Percentiles rank a stretch among this genome's conserved stretches.
Conservation (phyloP, 2,888 invertebrate genomes). For the Mythimna ferrago region DNA sequence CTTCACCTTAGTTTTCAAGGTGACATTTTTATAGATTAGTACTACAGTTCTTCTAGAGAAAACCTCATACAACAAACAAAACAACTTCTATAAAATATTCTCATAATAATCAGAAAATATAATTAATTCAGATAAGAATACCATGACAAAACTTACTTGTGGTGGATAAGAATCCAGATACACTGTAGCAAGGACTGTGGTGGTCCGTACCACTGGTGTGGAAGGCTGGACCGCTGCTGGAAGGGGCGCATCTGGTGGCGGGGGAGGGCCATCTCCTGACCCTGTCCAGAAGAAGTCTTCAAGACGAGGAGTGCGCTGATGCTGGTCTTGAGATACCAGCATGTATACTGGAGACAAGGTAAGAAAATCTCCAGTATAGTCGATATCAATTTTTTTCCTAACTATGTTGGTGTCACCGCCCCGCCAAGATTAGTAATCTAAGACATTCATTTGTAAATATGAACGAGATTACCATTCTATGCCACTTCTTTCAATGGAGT, state of each 20-base stretch:
- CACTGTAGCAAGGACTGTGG: constrained; percentile 93
- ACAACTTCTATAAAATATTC: too few relatives aligned
- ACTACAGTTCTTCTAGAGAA: too few relatives aligned
- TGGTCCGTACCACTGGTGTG: constrained; percentile 91
- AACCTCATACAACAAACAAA: too few relatives aligned
- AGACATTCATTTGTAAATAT: too few relatives aligned
- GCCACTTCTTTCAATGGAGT: too few relatives aligned
- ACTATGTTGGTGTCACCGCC: too few relatives aligned
- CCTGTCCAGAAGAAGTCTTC: constrained; percentile 98
- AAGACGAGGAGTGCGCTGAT: constrained; percentile 89
- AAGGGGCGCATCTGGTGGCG: constrained; percentile 88
- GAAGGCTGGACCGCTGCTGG: constrained; percentile 80
- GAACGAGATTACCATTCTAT: too few relatives aligned
- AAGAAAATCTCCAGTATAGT: background rate
- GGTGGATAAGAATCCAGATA: constrained; percentile 91
- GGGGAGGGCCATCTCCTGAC: constrained; percentile 94
- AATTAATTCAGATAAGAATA: background rate
- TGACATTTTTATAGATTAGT: too few relatives aligned
- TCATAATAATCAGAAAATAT: background rate
- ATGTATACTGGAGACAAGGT: constrained; percentile 76
- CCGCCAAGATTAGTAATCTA: too few relatives aligned
- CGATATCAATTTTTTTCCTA: too few relatives aligned
- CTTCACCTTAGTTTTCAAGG: too few relatives aligned
- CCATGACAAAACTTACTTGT: constrained; percentile 73
- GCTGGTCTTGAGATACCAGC: constrained; percentile 84